These are phyloP conservation scores for Melipona beecheii DNA, from an alignment of 2,888 invertebrate genomes.

Conservation along the genomic window DNA sequence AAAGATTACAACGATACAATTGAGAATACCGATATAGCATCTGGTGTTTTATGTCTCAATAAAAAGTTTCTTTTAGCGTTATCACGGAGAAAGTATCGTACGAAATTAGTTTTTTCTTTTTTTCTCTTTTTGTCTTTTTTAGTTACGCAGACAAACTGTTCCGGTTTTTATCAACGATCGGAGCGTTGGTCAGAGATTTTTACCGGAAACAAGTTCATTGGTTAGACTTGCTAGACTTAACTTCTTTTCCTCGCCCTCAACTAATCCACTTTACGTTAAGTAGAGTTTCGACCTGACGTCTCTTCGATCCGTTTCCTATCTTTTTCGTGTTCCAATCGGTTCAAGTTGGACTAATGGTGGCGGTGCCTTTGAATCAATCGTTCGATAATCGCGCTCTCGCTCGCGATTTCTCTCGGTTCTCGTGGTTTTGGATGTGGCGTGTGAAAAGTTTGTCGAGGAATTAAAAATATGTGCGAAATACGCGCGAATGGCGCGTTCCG, in stretches of 20 bases:
- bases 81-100: background rate
- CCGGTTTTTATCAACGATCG: background rate
- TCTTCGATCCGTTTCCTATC: conserved; percentile 13
- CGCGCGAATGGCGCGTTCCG: no score
- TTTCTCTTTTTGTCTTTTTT: background rate
- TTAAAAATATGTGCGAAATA: no score
- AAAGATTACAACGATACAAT: no score
- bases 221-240: background rate
- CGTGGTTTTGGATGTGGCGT: no score
- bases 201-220: conserved; percentile 13
- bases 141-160: background rate
- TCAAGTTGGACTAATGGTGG: conserved; percentile 8
- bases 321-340: conserved; percentile 15
- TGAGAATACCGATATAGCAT: no score
- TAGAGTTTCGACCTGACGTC: conserved; percentile 24
- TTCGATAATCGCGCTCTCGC: conserved; percentile 2
- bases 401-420: no score
- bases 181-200: conserved; percentile 1
- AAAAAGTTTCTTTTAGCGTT: no score
- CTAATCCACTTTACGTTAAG: conserved; percentile 50
- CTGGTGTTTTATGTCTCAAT: no score
- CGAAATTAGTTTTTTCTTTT: background rate
- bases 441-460: no score
- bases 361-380: conserved; percentile 20
- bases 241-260: conserved; percentile 12